Conservation (phyloP, 2,888 invertebrate species). For the Melitaea athalia region DNA sequence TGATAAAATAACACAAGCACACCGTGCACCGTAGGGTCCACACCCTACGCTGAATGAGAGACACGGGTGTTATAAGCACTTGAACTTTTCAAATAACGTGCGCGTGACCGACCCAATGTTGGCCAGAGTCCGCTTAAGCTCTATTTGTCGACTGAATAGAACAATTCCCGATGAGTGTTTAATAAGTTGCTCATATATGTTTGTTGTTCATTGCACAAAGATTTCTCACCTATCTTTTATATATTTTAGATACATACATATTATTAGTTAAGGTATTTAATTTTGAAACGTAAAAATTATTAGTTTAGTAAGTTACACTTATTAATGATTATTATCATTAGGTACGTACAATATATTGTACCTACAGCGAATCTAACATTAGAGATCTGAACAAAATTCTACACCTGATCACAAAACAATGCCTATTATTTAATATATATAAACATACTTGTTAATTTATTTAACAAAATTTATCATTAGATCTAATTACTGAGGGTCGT, state of each 20-base stretch:
- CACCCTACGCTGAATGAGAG: slow-evolving; percentile 34
- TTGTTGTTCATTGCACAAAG: slow-evolving; percentile 28
- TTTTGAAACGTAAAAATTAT: no score
- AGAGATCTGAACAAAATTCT: background rate
- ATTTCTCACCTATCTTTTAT: no score
- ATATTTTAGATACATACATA: no score
- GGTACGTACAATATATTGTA: no score
- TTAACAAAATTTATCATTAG: background rate
- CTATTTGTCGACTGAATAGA: slow-evolving; percentile 50
- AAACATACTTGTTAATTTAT: background rate
- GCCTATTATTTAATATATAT: background rate
- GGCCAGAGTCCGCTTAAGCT: slow-evolving; percentile 48
- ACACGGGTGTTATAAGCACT: slow-evolving; percentile 53
- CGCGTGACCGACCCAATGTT: slow-evolving; percentile 63
- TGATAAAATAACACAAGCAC: slow-evolving; percentile 68
- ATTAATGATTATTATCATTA: no score
- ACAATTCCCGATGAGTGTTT: slow-evolving; percentile 46
- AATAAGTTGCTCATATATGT: slow-evolving; percentile 39
- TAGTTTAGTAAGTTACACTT: no score
- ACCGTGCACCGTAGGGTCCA: slow-evolving; percentile 48
- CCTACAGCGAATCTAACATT: no score
- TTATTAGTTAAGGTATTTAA: no score
- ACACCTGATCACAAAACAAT: background rate
- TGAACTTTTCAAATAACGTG: slow-evolving; percentile 62
- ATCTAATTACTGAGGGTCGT: slow-evolving; percentile 17